Conservation (phyloP, 2,113 vertebrate genomes). For the Caloenas nicobarica region DNA sequence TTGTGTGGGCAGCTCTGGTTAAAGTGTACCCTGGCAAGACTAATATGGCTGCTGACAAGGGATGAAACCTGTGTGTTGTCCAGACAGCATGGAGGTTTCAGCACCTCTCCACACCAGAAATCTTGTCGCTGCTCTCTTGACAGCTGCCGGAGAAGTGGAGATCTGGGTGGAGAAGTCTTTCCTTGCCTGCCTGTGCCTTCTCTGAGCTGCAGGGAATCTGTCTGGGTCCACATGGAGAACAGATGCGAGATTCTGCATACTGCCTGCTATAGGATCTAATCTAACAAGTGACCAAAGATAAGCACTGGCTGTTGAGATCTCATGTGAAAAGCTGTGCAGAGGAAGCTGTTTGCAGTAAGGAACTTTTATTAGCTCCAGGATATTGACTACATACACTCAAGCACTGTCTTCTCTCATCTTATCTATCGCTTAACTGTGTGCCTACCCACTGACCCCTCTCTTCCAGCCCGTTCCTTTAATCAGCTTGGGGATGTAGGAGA, state of each 20-base stretch:
- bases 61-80: not conserved
- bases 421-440: constrained; percentile 18
- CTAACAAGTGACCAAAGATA: constrained; percentile 31
- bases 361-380: constrained; percentile 24
- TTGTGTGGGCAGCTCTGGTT: not conserved
- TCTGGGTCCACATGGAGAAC: not conserved
- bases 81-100: not conserved
- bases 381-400: constrained; percentile 10
- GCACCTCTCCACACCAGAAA: not conserved
- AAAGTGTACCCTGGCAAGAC: not conserved
- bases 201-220: not conserved
- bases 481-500: constrained; percentile 39
- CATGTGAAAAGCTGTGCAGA: constrained; percentile 10
- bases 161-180: not conserved
- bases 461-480: constrained; percentile 37
- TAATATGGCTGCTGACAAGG: not conserved
- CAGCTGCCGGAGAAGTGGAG: not conserved
- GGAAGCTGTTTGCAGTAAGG: not conserved
- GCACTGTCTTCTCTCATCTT: constrained; percentile 42
- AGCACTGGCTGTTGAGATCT: constrained; percentile 17
- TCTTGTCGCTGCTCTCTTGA: not conserved
- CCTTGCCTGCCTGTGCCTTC: not conserved
- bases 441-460: constrained; percentile 42
- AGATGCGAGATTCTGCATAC: not conserved
- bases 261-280: not conserved